These are phyloP conservation scores for Lepetodrilus schrolli DNA, from an alignment of 2,888 invertebrate genomes.

Conservation along the genomic window DNA sequence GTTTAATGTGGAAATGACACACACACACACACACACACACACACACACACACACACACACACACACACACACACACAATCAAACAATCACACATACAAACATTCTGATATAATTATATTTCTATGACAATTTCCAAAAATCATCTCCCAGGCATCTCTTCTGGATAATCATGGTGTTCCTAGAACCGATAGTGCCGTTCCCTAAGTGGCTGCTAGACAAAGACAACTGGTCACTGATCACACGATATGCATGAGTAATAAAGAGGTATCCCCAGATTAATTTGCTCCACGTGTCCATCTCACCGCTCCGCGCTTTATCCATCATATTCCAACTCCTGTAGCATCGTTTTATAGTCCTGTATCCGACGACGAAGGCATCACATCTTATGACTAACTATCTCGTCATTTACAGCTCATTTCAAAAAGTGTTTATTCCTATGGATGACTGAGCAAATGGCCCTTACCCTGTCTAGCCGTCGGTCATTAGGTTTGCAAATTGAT, in stretches of 20 bases:
- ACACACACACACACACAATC: too few species aligned
- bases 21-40: too few species aligned
- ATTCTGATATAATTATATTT: too few species aligned
- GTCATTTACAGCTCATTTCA: background rate
- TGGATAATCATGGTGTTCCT: too few species aligned
- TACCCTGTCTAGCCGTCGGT: background rate
- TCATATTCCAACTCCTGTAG: background rate
- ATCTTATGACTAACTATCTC: background rate
- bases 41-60: too few species aligned
- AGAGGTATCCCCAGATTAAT: background rate
- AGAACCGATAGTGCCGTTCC: too few species aligned
- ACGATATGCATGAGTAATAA: constrained; percentile 20
- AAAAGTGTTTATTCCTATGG: background rate
- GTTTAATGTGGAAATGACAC: background rate
- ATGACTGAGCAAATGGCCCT: background rate
- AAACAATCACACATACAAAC: too few species aligned
- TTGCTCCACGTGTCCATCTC: constrained; percentile 9
- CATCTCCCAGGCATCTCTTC: too few species aligned
- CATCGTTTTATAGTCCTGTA: background rate
- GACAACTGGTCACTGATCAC: background rate
- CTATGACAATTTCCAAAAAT: too few species aligned
- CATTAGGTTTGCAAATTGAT: background rate
- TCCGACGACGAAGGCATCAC: background rate
- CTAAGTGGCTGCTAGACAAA: too few species aligned
- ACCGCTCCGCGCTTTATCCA: background rate